These are phyloP conservation scores for Eretmodus cyanostictus DNA, from an alignment of 2,113 vertebrate genomes.

Conservation along the genomic window DNA sequence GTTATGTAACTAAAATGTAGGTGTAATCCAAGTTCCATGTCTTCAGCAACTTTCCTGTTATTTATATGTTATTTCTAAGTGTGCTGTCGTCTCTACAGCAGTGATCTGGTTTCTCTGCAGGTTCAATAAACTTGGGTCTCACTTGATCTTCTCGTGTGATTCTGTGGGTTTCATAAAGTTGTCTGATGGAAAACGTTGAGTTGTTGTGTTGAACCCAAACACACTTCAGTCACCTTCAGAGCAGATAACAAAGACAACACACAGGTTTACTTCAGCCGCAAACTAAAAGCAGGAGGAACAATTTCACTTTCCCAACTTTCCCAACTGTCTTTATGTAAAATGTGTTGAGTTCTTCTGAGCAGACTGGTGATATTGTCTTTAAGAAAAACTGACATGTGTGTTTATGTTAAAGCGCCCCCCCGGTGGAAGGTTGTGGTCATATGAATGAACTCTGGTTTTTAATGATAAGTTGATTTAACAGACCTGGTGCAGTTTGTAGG, in stretches of 20 bases:
- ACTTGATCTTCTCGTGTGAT: background rate
- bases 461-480: background rate
- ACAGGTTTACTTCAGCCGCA: background rate
- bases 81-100: no score
- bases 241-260: background rate
- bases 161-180: background rate
- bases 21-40: accelerated
- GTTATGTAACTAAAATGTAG: accelerated
- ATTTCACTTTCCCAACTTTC: background rate
- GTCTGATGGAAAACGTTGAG: background rate
- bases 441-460: background rate
- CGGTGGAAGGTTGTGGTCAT: background rate
- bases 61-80: no score
- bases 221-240: accelerated
- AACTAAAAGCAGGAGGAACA: background rate
- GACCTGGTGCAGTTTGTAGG: background rate
- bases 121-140: accelerated
- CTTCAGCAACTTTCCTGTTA: background rate
- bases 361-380: background rate
- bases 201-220: accelerated
- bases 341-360: background rate
- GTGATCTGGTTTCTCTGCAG: background rate
- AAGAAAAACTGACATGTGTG: no score
- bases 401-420: no score
- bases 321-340: background rate